Evolutionary conservation across 1,140 invertebrate species (phyloP).

Genomic region (Caenorhabditis elegans): WBcel235 BX284605.5:9986001-9986500

Average conservation of each 20-base stretch:
- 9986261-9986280: not conserved
- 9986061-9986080: not conserved
- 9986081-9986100: not conserved
- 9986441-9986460: not conserved
- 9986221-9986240: not conserved
- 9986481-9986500: not conserved
- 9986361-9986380: not conserved
- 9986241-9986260: not conserved
- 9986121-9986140: not conserved
- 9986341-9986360: not conserved
- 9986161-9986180: not conserved
- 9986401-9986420: not conserved
- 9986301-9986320: no score
- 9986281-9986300: not conserved
- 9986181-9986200: not conserved
- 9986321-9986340: no score
- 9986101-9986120: not conserved
- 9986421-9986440: not conserved
- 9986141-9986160: conserved; percentile 3
- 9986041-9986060: not conserved
- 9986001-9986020: not conserved
- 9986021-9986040: not conserved
- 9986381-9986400: not conserved
- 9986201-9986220: not conserved
- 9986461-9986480: not conserved